Evolutionary conservation across 2,888 invertebrate genomes (phyloP).

Genomic region (Rutpela maculata): DNA sequence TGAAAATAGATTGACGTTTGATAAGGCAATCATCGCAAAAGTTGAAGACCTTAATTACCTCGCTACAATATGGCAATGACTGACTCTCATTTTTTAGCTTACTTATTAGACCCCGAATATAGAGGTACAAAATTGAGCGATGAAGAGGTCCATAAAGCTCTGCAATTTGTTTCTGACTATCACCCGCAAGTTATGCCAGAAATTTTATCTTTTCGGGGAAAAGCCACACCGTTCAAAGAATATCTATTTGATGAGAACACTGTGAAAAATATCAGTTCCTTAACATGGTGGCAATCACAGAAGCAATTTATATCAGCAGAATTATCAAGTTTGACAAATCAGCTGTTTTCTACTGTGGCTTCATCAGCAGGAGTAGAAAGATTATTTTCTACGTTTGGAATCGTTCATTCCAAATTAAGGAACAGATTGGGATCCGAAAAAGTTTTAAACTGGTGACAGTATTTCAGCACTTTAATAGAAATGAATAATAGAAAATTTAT

Average conservation of each 20-base stretch:
- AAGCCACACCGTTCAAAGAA: conserved; percentile 3
- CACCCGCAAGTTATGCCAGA: not conserved
- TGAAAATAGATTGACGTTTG: no score
- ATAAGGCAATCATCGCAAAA: no score
- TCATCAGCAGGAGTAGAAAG: conserved; percentile 7
- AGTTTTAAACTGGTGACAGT: conserved; percentile 2
- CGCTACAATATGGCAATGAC: conserved; percentile 16
- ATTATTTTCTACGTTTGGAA: conserved; percentile 3
- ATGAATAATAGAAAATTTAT: conserved; percentile 4
- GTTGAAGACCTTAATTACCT: no score
- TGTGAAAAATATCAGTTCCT: conserved; percentile 21
- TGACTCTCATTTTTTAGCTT: conserved; percentile 4
- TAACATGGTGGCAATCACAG: no score
- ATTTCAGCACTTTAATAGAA: conserved; percentile 20
- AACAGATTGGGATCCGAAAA: conserved; percentile 2
- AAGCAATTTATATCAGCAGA: conserved; percentile 11
- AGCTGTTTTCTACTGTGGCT: conserved; percentile 3
- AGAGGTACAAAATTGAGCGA: conserved; percentile 3
- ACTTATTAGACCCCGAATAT: conserved; percentile 5
- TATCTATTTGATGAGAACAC: not conserved
- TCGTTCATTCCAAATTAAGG: conserved; percentile 1
- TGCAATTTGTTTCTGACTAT: conserved; percentile 3
- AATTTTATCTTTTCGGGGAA: not conserved
- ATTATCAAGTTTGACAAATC: conserved; percentile 3
- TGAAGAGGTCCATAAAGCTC: conserved; percentile 3